Evolutionary conservation across 2,113 vertebrate species (phyloP).

Genomic region (Percina caprodes): DNA sequence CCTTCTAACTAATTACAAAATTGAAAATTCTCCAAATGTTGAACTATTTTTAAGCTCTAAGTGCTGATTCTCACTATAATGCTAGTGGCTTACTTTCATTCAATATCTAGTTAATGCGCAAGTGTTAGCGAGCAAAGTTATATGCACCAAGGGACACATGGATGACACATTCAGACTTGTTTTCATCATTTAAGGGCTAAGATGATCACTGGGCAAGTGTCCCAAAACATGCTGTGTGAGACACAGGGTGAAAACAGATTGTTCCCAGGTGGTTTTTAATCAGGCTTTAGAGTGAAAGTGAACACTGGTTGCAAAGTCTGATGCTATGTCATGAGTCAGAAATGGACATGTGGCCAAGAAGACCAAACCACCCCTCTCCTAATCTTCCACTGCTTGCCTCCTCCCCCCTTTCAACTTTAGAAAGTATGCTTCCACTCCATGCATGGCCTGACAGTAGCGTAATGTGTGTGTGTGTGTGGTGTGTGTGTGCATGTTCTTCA

Average conservation of each 20-base stretch:
- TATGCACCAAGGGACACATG: background rate
- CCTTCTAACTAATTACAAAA: background rate
- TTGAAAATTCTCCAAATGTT: background rate
- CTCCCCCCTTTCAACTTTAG: conserved; percentile 5
- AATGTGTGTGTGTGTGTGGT: conserved; percentile 66
- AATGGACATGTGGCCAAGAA: conserved; percentile 78
- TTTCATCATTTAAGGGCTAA: conserved; percentile 51
- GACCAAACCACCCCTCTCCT: background rate
- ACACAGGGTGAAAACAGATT: conserved; percentile 51
- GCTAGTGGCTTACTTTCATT: background rate
- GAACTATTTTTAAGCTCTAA: background rate
- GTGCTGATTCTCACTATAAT: background rate
- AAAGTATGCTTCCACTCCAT: conserved; percentile 53
- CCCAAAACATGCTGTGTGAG: conserved; percentile 42
- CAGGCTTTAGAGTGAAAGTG: conserved; percentile 57
- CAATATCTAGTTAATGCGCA: background rate
- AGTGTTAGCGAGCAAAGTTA: background rate
- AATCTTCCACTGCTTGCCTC: conserved; percentile 28
- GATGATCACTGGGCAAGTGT: conserved; percentile 46
- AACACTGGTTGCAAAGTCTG: conserved; percentile 49
- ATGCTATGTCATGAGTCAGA: conserved; percentile 75
- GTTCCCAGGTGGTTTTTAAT: conserved; percentile 72
- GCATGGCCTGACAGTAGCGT: conserved; percentile 79
- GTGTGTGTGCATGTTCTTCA: conserved; percentile 78
- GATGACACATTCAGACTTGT: conserved; percentile 18